Evolutionary conservation across 2,113 vertebrate genomes (phyloP).

Genomic region (Gorsachius goisagi): DNA sequence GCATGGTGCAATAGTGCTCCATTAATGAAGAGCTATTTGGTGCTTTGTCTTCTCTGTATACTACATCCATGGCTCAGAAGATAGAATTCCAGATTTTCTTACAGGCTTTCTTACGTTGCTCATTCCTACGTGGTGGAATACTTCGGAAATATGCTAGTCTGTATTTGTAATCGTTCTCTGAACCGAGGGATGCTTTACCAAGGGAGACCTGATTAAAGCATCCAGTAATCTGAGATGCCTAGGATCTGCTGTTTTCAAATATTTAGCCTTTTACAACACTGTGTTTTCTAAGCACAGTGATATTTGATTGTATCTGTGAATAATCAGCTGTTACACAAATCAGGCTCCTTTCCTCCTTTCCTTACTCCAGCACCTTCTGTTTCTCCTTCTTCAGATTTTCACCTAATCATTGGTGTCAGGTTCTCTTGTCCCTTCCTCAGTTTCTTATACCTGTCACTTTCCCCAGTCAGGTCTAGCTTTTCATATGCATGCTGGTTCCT

Average conservation of each 20-base stretch:
- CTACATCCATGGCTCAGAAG: background rate
- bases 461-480: fast-evolving
- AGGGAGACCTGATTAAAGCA: background rate
- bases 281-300: background rate
- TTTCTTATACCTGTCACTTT: background rate
- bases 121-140: background rate
- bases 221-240: background rate
- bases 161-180: background rate
- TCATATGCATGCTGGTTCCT: background rate
- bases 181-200: background rate
- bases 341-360: background rate
- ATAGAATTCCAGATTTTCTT: background rate
- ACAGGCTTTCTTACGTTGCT: background rate
- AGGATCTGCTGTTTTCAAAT: background rate
- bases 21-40: background rate
- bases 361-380: background rate
- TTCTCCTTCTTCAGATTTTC: background rate
- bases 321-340: background rate
- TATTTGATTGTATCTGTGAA: background rate
- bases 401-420: fast-evolving
- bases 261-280: background rate
- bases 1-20: fast-evolving
- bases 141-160: background rate
- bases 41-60: background rate
- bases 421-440: background rate